phyloP scores from a whole-genome alignment of 2,888 invertebrate species.

The Suillia variegata region DNA sequence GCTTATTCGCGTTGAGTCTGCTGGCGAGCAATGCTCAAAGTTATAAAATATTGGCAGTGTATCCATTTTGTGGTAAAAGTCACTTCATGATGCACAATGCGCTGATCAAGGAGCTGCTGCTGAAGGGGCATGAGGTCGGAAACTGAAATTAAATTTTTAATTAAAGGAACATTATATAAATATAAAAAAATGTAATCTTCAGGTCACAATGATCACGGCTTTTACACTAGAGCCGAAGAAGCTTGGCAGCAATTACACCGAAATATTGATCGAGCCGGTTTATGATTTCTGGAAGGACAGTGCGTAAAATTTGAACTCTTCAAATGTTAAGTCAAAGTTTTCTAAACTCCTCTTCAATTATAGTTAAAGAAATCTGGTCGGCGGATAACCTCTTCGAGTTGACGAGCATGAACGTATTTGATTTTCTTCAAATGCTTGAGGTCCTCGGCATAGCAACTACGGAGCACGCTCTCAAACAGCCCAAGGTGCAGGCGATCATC shows the following conservation, averaged over 20 bases:
- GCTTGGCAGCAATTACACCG: conserved; percentile 54
- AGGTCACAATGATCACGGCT: conserved; percentile 52
- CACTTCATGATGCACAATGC: conserved; percentile 61
- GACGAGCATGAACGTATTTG: conserved; percentile 41
- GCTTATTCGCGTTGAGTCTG: not conserved
- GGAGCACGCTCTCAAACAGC: conserved; percentile 52
- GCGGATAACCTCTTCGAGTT: conserved; percentile 51
- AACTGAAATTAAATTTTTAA: too few relatives aligned
- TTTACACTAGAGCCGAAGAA: conserved; percentile 41
- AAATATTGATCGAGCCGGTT: conserved; percentile 54
- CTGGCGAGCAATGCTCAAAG: not conserved
- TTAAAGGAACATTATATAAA: too few relatives aligned
- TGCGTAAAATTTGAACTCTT: conserved; percentile 22
- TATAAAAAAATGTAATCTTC: conserved; percentile 30
- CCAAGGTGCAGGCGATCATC: conserved; percentile 52
- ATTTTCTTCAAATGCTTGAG: conserved; percentile 50
- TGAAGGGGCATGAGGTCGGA: conserved; percentile 61
- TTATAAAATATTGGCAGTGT: conserved; percentile 59
- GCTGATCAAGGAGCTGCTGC: conserved; percentile 57
- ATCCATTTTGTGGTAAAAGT: conserved; percentile 59
- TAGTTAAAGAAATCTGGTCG: conserved; percentile 49
- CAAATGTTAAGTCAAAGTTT: not conserved
- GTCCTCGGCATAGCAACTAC: conserved; percentile 50
- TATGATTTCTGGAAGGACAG: conserved; percentile 56
- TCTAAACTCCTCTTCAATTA: not conserved